A percentile compares a stretch with the other conserved stretches of the same genome.
phyloP scores from a whole-genome alignment of 2,113 vertebrate genomes.

The Chaenocephalus aceratus region DNA sequence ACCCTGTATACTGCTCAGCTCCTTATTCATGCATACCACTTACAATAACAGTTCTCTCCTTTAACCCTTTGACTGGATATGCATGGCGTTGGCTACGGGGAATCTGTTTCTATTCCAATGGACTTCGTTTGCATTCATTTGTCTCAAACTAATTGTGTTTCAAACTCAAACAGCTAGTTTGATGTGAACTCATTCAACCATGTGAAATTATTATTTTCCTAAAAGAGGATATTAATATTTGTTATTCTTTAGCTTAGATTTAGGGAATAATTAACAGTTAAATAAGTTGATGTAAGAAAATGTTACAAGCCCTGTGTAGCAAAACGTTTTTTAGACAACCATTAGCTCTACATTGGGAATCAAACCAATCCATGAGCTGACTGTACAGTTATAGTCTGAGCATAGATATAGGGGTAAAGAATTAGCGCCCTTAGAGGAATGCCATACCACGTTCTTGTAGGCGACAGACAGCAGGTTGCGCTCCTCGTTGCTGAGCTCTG shows the following conservation, averaged over 20 bases:
- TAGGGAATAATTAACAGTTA: not conserved
- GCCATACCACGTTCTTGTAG: slow-evolving; percentile 95
- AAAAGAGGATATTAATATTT: not conserved
- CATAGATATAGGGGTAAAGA: not conserved
- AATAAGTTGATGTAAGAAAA: not conserved
- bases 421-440: not conserved
- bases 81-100: too few relatives aligned
- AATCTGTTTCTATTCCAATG: too few relatives aligned
- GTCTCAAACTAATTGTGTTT: too few relatives aligned
- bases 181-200: not conserved
- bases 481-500: slow-evolving; percentile 97
- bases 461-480: slow-evolving; percentile 97
- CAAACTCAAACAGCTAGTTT: too few relatives aligned
- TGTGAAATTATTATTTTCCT: not conserved
- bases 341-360: not conserved
- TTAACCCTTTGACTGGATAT: too few relatives aligned
- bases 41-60: too few relatives aligned
- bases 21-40: too few relatives aligned
- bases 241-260: not conserved
- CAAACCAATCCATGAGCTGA: not conserved
- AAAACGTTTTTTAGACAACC: not conserved
- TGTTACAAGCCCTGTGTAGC: too few relatives aligned
- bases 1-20: too few relatives aligned
- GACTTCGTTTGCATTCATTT: too few relatives aligned
- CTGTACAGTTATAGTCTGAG: too few relatives aligned